Evolutionary conservation across 2,113 vertebrate genomes (phyloP).

Genomic region (Scatophagus argus): DNA sequence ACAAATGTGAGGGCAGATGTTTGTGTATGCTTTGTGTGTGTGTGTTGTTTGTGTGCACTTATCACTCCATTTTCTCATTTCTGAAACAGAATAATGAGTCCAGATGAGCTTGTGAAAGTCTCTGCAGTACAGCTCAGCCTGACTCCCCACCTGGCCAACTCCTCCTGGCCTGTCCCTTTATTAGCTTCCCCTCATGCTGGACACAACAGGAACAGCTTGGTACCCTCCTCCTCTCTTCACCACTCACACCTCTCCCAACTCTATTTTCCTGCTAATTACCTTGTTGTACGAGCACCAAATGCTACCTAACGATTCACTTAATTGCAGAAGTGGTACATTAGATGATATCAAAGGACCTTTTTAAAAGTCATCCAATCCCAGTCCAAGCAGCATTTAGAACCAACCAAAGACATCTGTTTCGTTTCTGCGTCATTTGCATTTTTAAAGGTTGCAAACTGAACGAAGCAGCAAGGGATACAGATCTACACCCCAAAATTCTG

Average conservation of each 20-base stretch:
- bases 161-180: conserved; percentile 74
- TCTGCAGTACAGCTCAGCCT: conserved; percentile 54
- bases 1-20: conserved; percentile 57
- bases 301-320: conserved; percentile 81
- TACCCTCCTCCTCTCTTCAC: conserved; percentile 66
- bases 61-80: conserved; percentile 62
- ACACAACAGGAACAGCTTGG: conserved; percentile 78
- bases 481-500: conserved; percentile 8
- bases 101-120: conserved; percentile 71
- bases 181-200: conserved; percentile 73
- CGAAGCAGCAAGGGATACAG: conserved; percentile 15
- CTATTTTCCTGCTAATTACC: conserved; percentile 81
- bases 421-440: conserved; percentile 77
- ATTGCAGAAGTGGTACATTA: conserved; percentile 81
- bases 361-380: conserved; percentile 79
- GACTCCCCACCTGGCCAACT: conserved; percentile 75
- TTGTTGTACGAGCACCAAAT: conserved; percentile 80
- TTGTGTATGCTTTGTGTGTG: conserved; percentile 29
- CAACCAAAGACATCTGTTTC: conserved; percentile 78
- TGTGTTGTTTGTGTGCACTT: conserved; percentile 58
- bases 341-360: conserved; percentile 80
- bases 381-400: conserved; percentile 73
- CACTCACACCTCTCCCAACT: conserved; percentile 69
- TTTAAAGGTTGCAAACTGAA: conserved; percentile 80
- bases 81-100: conserved; percentile 72